These are phyloP conservation scores for Miltochrista miniata DNA, from an alignment of 2,888 invertebrate genomes.

Conservation along the genomic window DNA sequence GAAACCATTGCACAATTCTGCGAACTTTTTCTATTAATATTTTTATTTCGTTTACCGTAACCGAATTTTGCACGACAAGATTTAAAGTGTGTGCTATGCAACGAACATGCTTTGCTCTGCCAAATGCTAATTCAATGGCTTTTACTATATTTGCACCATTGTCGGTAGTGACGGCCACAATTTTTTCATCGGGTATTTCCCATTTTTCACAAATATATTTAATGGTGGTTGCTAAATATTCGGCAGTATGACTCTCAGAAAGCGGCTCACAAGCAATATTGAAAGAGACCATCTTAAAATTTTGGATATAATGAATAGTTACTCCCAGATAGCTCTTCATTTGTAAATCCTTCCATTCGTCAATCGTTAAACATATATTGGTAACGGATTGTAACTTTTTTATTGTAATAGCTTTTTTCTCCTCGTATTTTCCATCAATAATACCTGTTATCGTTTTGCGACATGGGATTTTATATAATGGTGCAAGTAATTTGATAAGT, in stretches of 20 bases:
- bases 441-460: conserved; percentile 1
- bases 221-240: conserved; percentile 23
- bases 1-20: conserved; percentile 37
- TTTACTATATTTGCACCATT: conserved; percentile 34
- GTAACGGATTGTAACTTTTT: conserved; percentile 26
- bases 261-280: conserved; percentile 36
- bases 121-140: conserved; percentile 33
- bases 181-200: conserved; percentile 29
- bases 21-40: conserved; percentile 32
- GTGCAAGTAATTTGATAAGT: conserved; percentile 14
- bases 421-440: conserved; percentile 20
- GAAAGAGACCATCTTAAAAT: conserved; percentile 30
- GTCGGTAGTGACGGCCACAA: conserved; percentile 30
- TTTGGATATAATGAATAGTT: conserved; percentile 32
- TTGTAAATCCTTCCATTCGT: conserved; percentile 37
- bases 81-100: conserved; percentile 39
- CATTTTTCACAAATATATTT: conserved; percentile 29
- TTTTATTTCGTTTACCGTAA: conserved; percentile 23
- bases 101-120: conserved; percentile 34
- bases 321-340: conserved; percentile 36
- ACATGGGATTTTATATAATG: conserved; percentile 18
- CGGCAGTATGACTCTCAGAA: conserved; percentile 30
- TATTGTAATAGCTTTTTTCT: conserved; percentile 14
- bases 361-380: conserved; percentile 35
- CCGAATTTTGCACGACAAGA: conserved; percentile 32